Base-by-base conservation (phyloP, 2,113 vertebrate genomes). In the Chaetops frenatus region DNA sequence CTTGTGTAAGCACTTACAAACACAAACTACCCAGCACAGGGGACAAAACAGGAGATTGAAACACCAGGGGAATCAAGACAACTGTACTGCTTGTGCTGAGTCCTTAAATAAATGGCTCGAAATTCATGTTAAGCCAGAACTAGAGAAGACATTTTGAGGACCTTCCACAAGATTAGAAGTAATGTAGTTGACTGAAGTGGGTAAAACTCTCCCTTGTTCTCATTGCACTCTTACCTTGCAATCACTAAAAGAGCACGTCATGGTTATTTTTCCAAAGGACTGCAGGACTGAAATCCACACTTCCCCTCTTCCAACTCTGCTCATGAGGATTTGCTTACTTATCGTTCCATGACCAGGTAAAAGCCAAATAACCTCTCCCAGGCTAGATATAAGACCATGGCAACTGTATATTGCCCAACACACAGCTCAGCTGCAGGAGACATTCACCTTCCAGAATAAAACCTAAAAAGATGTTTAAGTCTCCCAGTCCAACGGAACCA, bases 301-400 rank as follows among this genome's bases (percentile, higher is more conserved):
- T 27, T 57, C 6, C 33, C 17, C 35, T 28, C 2, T 17, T 86
- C 23, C 40, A 47, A 13, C 14, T 42, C 45, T 40, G 31, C 50
- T n/a, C 21, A 47, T 1, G 2, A 51, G 12, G 31, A 71, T 72
- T 65, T 47, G 14, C 7, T 31, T 36, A 48, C 18, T 81, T 76
- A 31, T 0, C 33, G 12, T 56, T 66, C 44, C 42, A 18, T 10
- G 13, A 62, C 33, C 15, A 40, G 0, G 1, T 57, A 58, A 58
- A 62, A 61, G 58, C 5, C 33, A 78, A 72, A 51, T 27, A 0
- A 58, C 18, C 21, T 51, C 6, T 4, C 58, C 4, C 8, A 60
- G 29, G 29, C 21, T 27, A 71, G 10, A 33, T 18, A 2, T 3
- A 27, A 78, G 27, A 80, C 25, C 35, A 72, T 10, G 31, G 20